Conservation (phyloP, 2,888 invertebrate species). For the Anarsia innoxiella region DNA sequence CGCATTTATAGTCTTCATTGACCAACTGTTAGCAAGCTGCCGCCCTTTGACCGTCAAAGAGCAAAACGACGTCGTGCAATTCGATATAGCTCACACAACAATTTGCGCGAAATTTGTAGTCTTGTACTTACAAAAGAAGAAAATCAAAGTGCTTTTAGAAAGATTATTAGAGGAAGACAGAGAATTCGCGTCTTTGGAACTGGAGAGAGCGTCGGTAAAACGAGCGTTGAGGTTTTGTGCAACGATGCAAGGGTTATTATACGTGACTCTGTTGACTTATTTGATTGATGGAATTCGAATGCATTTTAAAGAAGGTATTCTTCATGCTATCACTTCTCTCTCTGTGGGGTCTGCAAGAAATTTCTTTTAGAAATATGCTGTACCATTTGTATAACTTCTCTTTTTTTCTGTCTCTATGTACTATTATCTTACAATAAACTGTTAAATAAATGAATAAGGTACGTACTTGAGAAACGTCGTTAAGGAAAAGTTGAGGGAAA, state of each 20-base stretch:
- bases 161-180: constrained; percentile 36
- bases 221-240: constrained; percentile 24
- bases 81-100: constrained; percentile 33
- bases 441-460: no score
- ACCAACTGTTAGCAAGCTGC: constrained; percentile 30
- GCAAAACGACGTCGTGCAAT: constrained; percentile 34
- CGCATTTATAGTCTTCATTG: constrained; percentile 24
- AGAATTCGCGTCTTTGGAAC: constrained; percentile 20
- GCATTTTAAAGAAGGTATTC: constrained; percentile 38
- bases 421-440: no score
- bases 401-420: no score
- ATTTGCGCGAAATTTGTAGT: constrained; percentile 33
- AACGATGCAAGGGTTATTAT: constrained; percentile 20
- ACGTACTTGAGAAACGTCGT: no score
- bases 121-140: constrained; percentile 28
- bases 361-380: no score
- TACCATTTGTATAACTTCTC: no score
- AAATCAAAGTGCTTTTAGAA: constrained; percentile 29
- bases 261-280: constrained; percentile 23
- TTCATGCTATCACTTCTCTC: no score
- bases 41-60: constrained; percentile 33
- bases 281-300: constrained; percentile 28
- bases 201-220: constrained; percentile 33
- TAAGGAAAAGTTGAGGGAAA: no score
- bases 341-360: no score